phyloP scores from a whole-genome alignment of 2,797 vertebrate genomes.

The Onychomys leucogaster region DNA sequence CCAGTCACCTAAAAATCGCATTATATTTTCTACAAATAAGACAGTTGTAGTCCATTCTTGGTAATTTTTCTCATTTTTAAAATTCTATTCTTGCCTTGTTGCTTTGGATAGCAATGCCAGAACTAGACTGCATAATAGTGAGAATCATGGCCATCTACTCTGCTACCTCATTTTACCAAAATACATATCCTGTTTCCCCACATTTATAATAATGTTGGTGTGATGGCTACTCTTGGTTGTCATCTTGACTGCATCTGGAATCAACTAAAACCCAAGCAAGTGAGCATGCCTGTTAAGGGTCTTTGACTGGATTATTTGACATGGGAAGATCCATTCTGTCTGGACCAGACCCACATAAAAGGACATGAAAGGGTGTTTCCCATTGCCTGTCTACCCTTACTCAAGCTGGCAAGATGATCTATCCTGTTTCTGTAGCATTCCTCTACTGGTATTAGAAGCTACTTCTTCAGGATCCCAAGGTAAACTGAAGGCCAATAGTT shows the following conservation, averaged over 20 bases:
- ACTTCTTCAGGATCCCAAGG: not conserved
- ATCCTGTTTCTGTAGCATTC: not conserved
- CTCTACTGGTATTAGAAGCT: not conserved
- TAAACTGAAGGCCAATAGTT: not conserved
- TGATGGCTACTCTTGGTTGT: not conserved
- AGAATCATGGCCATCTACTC: not conserved
- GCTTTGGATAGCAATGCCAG: not conserved
- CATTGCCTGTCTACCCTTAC: not conserved
- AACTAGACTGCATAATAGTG: not conserved
- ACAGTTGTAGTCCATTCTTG: not conserved
- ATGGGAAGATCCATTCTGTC: not conserved
- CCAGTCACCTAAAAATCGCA: not conserved
- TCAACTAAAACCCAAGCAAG: not conserved
- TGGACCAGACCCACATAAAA: not conserved
- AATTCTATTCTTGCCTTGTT: not conserved
- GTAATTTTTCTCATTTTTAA: not conserved
- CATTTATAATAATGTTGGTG: not conserved
- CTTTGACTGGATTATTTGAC: not conserved
- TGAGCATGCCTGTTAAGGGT: not conserved
- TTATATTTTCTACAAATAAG: not conserved
- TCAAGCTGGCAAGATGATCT: not conserved
- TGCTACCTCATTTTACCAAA: not conserved
- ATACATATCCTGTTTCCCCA: not conserved
- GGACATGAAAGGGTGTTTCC: not conserved
- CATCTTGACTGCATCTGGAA: not conserved